A percentile compares a stretch with the other conserved stretches of the same genome.
These are phyloP conservation scores for Meghimatium bilineatum DNA, from an alignment of 2,888 invertebrate genomes.

Conservation along the genomic window DNA sequence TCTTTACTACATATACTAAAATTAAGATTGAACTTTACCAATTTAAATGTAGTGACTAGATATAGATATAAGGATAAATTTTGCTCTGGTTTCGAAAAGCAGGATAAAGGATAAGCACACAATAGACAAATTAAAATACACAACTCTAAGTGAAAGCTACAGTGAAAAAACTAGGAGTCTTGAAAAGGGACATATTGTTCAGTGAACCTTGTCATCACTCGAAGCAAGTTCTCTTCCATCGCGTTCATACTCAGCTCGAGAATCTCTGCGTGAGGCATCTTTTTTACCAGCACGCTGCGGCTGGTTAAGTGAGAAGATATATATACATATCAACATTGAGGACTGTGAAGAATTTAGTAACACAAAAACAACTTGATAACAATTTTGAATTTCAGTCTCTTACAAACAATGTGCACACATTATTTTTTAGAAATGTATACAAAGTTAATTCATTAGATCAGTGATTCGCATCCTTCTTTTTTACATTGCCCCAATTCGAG, in stretches of 20 bases:
- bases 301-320: conserved; percentile 25
- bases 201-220: conserved; percentile 28
- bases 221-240: background rate
- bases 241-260: conserved; percentile 35
- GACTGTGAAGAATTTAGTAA: background rate
- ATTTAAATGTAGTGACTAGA: background rate
- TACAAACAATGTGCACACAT: too few species aligned
- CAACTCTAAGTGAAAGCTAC: conserved; percentile 14
- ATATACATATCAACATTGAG: background rate
- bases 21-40: background rate
- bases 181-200: background rate
- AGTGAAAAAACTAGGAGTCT: conserved; percentile 12
- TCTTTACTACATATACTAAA: background rate
- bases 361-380: background rate
- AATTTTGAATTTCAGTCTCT: too few species aligned
- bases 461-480: too few species aligned
- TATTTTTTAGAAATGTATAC: too few species aligned
- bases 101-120: background rate
- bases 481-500: too few species aligned
- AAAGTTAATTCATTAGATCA: too few species aligned
- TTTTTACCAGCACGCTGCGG: conserved; percentile 38
- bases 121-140: background rate
- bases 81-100: background rate
- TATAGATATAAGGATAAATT: background rate
- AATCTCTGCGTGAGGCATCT: conserved; percentile 38